Conservation (phyloP, 2,797 vertebrate genomes). For the Pipistrellus pipistrellus region DNA sequence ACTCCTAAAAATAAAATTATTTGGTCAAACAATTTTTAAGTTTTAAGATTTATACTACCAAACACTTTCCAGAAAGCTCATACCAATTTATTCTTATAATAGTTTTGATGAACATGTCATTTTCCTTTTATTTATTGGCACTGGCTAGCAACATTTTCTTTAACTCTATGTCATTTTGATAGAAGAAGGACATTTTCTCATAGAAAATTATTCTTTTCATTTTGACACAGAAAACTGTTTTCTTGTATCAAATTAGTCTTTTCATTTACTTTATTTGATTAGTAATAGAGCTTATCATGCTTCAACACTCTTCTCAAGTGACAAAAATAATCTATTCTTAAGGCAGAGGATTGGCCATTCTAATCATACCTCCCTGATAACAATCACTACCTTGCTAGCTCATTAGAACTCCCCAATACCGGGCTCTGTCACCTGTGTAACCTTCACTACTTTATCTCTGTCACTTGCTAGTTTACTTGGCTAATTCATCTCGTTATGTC, state of each 20-base stretch:
- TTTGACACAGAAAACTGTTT: neutral
- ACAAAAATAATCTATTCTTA: neutral
- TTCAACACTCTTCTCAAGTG: neutral
- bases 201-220: neutral
- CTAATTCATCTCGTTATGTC: neutral
- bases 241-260: neutral
- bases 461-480: neutral
- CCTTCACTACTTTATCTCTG: neutral
- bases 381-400: neutral
- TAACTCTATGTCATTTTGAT: neutral
- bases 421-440: neutral
- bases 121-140: neutral
- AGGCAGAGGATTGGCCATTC: neutral
- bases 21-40: neutral
- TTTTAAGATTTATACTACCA: neutral
- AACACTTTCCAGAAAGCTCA: neutral
- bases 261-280: constrained; percentile 34
- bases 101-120: neutral
- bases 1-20: constrained; percentile 1
- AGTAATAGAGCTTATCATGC: neutral
- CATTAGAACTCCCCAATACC: neutral
- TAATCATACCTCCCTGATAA: neutral
- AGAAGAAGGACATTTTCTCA: neutral
- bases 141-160: neutral
- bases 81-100: neutral